These are phyloP conservation scores for Arge pagana DNA, from an alignment of 2,888 invertebrate genomes.

Conservation along the genomic window DNA sequence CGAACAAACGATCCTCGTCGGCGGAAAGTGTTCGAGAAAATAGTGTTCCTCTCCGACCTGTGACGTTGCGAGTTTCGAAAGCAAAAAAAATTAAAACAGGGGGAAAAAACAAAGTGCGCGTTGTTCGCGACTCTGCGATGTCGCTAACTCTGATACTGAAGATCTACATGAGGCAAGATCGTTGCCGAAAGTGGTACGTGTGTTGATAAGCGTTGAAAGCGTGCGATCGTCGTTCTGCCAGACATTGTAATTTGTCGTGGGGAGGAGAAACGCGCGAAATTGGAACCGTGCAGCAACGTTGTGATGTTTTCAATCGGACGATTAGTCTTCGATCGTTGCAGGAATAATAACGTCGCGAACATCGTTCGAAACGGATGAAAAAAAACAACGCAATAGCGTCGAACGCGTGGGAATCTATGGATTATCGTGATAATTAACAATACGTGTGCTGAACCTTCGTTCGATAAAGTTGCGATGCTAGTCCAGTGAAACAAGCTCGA, in stretches of 20 bases:
- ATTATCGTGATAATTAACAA: too few relatives aligned
- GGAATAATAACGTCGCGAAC: too few relatives aligned
- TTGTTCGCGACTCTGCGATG: neutral
- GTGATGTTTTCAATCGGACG: too few relatives aligned
- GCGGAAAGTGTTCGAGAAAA: neutral
- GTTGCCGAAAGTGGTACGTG: neutral
- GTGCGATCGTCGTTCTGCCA: neutral
- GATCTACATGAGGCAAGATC: conserved; percentile 21
- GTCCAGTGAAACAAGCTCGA: too few relatives aligned
- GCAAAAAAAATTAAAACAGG: neutral
- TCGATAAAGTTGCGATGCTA: too few relatives aligned
- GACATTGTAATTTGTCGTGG: too few relatives aligned
- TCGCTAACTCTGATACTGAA: conserved; percentile 30
- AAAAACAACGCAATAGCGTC: too few relatives aligned
- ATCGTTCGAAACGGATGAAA: too few relatives aligned
- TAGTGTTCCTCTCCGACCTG: neutral
- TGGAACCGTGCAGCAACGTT: neutral
- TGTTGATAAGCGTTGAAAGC: neutral
- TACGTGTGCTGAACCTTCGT: too few relatives aligned
- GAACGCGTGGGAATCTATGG: too few relatives aligned
- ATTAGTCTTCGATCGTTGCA: too few relatives aligned
- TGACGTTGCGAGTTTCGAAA: neutral
- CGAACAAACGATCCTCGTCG: neutral
- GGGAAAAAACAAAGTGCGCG: neutral
- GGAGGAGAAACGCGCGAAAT: neutral